A percentile compares a stretch with the other conserved stretches of the same genome.
These are phyloP conservation scores for Merluccius polli DNA, from an alignment of 2,797 vertebrate species.

Conservation along the genomic window DNA sequence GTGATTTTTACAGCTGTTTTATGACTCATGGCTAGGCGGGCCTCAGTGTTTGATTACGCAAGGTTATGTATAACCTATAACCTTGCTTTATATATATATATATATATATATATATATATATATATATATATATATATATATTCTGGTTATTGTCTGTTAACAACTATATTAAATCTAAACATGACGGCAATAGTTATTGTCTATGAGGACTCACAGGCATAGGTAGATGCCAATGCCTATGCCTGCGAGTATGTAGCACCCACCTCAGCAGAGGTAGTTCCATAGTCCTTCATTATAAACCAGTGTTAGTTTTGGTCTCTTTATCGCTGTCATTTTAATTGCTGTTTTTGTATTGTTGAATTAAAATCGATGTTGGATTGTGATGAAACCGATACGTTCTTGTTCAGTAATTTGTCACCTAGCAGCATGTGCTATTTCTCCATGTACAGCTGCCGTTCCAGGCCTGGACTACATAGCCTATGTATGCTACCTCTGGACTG, in stretches of 20 bases:
- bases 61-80: neutral
- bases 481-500: conserved; percentile 24
- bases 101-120: too few species aligned
- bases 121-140: too few species aligned
- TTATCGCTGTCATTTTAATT: neutral
- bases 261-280: too few species aligned
- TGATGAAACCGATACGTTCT: neutral
- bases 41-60: neutral
- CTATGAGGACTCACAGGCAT: too few species aligned
- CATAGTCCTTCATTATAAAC: too few species aligned
- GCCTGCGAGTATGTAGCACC: too few species aligned
- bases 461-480: conserved; percentile 18
- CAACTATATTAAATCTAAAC: neutral
- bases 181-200: neutral
- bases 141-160: neutral
- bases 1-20: neutral
- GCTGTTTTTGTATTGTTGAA: neutral
- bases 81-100: too few species aligned
- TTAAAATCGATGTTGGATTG: neutral
- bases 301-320: too few species aligned
- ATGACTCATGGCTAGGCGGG: neutral
- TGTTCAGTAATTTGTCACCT: conserved; percentile 27
- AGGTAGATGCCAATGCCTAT: too few species aligned
- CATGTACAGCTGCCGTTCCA: conserved; percentile 36
- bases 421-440: conserved; percentile 19